Evolutionary conservation across 2,113 vertebrate species (phyloP).

Genomic region (Periophthalmus modestus): DNA sequence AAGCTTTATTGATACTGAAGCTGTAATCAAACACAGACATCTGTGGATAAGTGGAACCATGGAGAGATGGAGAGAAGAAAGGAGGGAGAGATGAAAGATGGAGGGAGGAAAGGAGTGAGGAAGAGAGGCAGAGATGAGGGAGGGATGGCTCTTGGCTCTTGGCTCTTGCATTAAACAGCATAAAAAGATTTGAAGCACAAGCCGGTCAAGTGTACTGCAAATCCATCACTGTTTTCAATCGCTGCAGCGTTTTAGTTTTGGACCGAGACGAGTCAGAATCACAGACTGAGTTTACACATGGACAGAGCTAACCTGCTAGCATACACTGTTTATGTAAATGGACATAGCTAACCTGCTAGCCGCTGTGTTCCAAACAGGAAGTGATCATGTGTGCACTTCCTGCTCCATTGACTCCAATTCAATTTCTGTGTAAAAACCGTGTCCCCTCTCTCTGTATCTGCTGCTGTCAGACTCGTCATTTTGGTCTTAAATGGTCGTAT

Average conservation of each 20-base stretch:
- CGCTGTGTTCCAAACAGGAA: no score
- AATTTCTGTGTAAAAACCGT: no score
- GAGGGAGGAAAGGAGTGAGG: background rate
- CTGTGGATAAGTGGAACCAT: constrained; percentile 56
- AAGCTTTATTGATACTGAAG: constrained; percentile 61
- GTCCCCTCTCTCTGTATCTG: no score
- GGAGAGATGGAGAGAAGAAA: background rate
- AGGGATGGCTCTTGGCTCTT: no score
- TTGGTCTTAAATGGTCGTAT: no score
- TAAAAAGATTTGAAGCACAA: constrained; percentile 45
- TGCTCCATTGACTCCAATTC: no score
- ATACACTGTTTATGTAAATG: no score
- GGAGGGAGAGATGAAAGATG: background rate
- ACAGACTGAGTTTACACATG: no score
- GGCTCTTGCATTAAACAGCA: constrained; percentile 40
- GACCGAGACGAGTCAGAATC: background rate
- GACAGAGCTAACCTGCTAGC: no score
- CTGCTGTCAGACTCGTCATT: no score
- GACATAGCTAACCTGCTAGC: no score
- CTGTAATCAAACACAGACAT: constrained; percentile 70
- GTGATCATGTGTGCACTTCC: background rate
- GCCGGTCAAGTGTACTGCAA: constrained; percentile 44
- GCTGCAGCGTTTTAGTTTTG: constrained; percentile 23
- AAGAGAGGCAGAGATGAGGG: background rate
- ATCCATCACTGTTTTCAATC: constrained; percentile 43